Percentiles rank a stretch among this genome's conserved stretches.
Evolutionary conservation across 2,888 invertebrate species (phyloP).

Genomic region (Gerris lacustris): DNA sequence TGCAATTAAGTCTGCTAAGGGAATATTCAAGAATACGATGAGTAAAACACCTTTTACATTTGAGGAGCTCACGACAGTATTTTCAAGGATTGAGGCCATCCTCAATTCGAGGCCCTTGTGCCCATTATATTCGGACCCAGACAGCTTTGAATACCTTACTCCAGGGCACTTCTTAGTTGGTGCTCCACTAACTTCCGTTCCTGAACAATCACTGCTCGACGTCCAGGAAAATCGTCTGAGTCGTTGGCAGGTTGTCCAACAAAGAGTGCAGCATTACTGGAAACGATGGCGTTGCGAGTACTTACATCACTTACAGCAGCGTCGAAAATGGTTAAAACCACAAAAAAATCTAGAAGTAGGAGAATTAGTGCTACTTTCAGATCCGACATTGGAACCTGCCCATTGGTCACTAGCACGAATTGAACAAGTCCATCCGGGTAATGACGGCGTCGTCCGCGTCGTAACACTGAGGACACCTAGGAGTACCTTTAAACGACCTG

Average conservation of each 20-base stretch:
- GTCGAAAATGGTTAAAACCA: constrained; percentile 7
- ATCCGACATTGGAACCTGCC: too few relatives aligned
- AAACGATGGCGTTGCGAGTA: constrained; percentile 19
- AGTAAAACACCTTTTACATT: constrained; percentile 6
- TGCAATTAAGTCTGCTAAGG: constrained; percentile 14
- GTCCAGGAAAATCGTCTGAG: constrained; percentile 13
- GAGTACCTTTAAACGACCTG: too few relatives aligned
- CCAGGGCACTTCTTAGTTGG: constrained; percentile 33
- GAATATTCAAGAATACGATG: not conserved
- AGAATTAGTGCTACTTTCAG: not conserved
- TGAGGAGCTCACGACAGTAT: constrained; percentile 19
- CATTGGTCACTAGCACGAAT: too few relatives aligned
- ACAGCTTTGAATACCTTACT: constrained; percentile 16
- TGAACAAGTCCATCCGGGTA: too few relatives aligned
- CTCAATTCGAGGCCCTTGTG: constrained; percentile 25
- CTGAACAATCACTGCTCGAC: constrained; percentile 8
- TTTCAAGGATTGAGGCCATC: constrained; percentile 17
- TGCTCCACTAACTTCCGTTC: constrained; percentile 18
- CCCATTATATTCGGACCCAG: constrained; percentile 17
- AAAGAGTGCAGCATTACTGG: constrained; percentile 15
- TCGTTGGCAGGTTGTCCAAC: constrained; percentile 19
- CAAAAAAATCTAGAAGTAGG: constrained; percentile 10
- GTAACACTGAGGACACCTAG: too few relatives aligned
- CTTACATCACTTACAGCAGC: constrained; percentile 8
- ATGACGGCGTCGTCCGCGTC: too few relatives aligned